Percentiles rank a stretch among this genome's conserved stretches.
Evolutionary conservation across 2,113 vertebrate genomes (phyloP).

Genomic region (Petroica traversi): DNA sequence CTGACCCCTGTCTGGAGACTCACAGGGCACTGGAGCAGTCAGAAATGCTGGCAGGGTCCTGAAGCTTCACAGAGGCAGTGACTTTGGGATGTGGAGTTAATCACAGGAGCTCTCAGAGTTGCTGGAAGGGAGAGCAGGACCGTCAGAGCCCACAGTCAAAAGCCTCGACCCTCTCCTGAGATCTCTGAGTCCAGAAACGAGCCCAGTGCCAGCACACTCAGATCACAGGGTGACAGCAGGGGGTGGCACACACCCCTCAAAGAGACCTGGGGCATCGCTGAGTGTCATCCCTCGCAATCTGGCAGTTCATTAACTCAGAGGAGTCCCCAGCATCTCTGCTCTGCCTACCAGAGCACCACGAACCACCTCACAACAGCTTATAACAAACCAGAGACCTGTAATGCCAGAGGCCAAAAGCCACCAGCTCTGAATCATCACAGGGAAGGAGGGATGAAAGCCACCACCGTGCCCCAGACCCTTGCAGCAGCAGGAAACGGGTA

Average conservation of each 20-base stretch:
- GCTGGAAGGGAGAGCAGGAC: background rate
- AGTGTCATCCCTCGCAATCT: background rate
- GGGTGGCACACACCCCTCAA: background rate
- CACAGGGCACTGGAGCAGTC: background rate
- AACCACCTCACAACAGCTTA: background rate
- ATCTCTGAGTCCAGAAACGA: background rate
- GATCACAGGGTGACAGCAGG: background rate
- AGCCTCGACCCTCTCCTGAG: background rate
- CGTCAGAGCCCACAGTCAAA: background rate
- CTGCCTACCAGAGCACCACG: accelerated
- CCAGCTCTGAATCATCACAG: conserved; percentile 1
- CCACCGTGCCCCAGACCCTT: background rate
- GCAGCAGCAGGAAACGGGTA: background rate
- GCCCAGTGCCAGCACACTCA: accelerated
- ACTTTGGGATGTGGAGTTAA: conserved; percentile 56
- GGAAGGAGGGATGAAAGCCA: conserved; percentile 32
- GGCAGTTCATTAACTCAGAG: background rate
- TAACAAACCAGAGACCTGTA: background rate
- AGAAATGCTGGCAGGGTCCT: background rate
- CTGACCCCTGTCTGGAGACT: background rate
- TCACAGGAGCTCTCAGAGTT: background rate
- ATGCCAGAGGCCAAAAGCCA: conserved; percentile 31
- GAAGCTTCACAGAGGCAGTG: background rate
- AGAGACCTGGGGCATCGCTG: background rate
- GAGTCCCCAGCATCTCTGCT: background rate